Conservation (phyloP, 2,888 invertebrate species). For the Mycalesis mineus region DNA sequence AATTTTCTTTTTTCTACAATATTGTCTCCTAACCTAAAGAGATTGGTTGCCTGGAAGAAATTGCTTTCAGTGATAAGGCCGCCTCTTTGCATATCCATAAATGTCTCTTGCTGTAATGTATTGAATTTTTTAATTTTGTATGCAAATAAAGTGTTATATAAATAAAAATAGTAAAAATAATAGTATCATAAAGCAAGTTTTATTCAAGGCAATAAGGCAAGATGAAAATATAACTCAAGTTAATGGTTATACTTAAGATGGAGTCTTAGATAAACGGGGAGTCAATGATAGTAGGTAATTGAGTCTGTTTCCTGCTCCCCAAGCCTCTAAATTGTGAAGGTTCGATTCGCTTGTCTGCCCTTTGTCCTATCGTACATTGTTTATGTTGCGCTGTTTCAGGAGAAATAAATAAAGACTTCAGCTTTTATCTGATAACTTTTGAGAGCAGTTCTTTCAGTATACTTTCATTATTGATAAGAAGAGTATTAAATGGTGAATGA, state of each 20-base stretch:
- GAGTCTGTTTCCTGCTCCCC: constrained; percentile 47
- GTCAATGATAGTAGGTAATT: constrained; percentile 47
- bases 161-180: not conserved
- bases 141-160: too few relatives aligned
- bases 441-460: not conserved
- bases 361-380: constrained; percentile 27
- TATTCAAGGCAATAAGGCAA: not conserved
- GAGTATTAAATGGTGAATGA: too few relatives aligned
- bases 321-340: constrained; percentile 44
- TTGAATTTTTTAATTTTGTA: too few relatives aligned
- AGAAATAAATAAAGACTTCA: constrained; percentile 28
- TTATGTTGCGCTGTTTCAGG: constrained; percentile 23
- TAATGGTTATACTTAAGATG: constrained; percentile 29
- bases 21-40: too few relatives aligned
- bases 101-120: too few relatives aligned
- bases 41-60: too few relatives aligned
- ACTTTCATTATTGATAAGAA: too few relatives aligned
- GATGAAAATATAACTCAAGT: not conserved
- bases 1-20: too few relatives aligned
- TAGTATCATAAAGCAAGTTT: not conserved
- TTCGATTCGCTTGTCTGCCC: constrained; percentile 44
- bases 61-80: too few relatives aligned
- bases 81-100: too few relatives aligned
- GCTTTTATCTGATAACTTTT: not conserved
- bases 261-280: constrained; percentile 43